Evolutionary conservation across 30 jellyfish, hydroid and myxozoan species (phyloP).

Genomic region (Sanderia malayensis): DNA sequence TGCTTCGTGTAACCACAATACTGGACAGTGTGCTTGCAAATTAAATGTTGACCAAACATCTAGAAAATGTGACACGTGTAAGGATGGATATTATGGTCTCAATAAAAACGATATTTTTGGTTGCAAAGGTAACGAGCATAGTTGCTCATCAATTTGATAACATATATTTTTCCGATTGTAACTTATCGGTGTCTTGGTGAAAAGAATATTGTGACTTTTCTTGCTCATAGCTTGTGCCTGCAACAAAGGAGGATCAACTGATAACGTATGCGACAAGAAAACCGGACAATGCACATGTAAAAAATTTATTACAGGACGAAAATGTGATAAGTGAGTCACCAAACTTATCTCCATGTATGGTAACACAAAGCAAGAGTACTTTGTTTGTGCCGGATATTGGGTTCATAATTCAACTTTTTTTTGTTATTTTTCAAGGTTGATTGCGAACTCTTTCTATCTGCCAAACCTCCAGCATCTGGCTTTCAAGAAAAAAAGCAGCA

Average conservation of each 20-base stretch:
- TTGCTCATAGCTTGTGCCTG: slow-evolving; percentile 90
- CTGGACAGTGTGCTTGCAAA: slow-evolving; percentile 77
- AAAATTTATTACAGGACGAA: slow-evolving; percentile 53
- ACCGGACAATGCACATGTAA: slow-evolving; percentile 81
- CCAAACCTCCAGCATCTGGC: slow-evolving; percentile 21
- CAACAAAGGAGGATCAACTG: slow-evolving; percentile 74
- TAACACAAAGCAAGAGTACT: neutral
- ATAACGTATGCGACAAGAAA: slow-evolving; percentile 62
- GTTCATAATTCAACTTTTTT: neutral
- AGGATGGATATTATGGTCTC: slow-evolving; percentile 65
- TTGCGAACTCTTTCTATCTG: neutral
- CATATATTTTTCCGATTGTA: too few relatives aligned
- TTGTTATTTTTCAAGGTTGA: slow-evolving; percentile 10
- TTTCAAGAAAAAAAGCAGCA: slow-evolving; percentile 8
- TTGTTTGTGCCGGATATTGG: neutral
- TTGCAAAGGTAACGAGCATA: slow-evolving; percentile 75
- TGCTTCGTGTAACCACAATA: slow-evolving; percentile 43
- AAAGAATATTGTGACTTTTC: too few relatives aligned
- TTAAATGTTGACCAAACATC: slow-evolving; percentile 41
- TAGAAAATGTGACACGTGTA: slow-evolving; percentile 70
- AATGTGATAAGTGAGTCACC: slow-evolving; percentile 54
- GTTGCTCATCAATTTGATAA: too few relatives aligned
- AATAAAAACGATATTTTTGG: slow-evolving; percentile 45
- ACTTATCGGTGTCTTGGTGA: too few relatives aligned
- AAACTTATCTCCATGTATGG: neutral